Evolutionary conservation across 2,888 invertebrate genomes (phyloP), one percentile per base, ranked within the genome.

Genomic region (Idaea aversata): DNA sequence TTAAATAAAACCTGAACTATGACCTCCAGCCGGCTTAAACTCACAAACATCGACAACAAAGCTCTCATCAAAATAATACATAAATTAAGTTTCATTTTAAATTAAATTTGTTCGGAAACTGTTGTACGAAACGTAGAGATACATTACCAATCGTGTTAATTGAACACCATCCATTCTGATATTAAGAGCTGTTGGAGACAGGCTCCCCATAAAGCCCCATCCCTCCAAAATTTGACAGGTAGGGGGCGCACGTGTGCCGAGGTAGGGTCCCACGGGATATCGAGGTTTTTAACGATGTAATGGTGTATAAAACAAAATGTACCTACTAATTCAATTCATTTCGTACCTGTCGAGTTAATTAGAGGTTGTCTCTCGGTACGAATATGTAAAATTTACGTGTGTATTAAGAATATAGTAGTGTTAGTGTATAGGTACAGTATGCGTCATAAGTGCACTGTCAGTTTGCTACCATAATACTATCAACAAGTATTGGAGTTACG

Each of bases 161-260:
- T 80, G 78, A 80, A 79, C 77, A 71, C 71, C 75, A 75, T 77
- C 73, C 76, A 77, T 77, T 77, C 69, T 68, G 71, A 77, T 76
- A 76, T 77, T 68, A 78, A 77, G 76, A 72, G 77, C 74, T 67
- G 69, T 70, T 71, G 68, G 70, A 67, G 70, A 63, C 15, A 15
- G 15, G 3, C 16, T 47, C 47, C 13, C 47, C 10, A 47, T 47
- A 47, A 6, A 6, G 13, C 47, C 47, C 4, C 47, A 4, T 13
- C 47, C 47, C 7, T 13, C 7, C 47, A 47, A 47, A 47, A 47
- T 47, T 47, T 47, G 47, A 47, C 47, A 47, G 47, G 7, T 47
- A 5, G 47, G 47, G 47, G 47, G 47, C 47, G 47, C 47, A 47
- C 47, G 47, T 47, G 47, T 47, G 47, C 47, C 47, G 47, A 47